A percentile compares a stretch with the other conserved stretches of the same genome.
These are phyloP conservation scores for Drosophila eugracilis DNA, from an alignment of 1,140 invertebrate genomes.

Conservation along the genomic window DNA sequence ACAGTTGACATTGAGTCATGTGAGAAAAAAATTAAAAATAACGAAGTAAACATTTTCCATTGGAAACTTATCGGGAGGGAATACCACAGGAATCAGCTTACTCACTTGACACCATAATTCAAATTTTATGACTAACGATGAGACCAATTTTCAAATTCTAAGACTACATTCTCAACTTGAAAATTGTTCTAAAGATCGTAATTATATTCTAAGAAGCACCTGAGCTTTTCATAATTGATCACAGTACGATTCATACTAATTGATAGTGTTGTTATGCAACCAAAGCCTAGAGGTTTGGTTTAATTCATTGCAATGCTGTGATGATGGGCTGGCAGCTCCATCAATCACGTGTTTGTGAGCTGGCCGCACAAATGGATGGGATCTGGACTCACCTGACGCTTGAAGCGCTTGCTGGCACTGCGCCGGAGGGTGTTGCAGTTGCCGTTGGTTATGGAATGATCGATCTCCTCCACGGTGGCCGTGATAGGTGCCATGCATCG, in stretches of 20 bases:
- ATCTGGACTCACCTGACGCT: constrained; percentile 86
- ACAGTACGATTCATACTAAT: constrained; percentile 26
- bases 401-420: constrained; percentile 91
- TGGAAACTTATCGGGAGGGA: constrained; percentile 13
- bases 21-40: no score
- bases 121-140: neutral
- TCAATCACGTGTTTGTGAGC: constrained; percentile 52
- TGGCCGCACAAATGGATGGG: constrained; percentile 21
- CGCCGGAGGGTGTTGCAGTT: constrained; percentile 91
- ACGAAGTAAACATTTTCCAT: no score
- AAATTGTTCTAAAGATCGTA: constrained; percentile 3
- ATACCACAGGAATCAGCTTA: neutral
- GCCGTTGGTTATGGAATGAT: constrained; percentile 74
- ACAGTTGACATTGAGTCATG: constrained; percentile 12
- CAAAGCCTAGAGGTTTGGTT: constrained; percentile 5
- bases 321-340: constrained; percentile 20
- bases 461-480: constrained; percentile 72
- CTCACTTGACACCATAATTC: neutral
- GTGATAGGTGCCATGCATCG: constrained; percentile 86
- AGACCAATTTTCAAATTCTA: neutral
- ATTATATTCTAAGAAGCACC: constrained; percentile 4
- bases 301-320: constrained; percentile 16
- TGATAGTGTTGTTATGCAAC: constrained; percentile 41
- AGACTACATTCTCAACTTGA: constrained; percentile 1
- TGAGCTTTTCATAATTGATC: constrained; percentile 38